Evolutionary conservation across 1,140 invertebrate genomes (phyloP).

Genomic region (Charaxes varanes): DNA sequence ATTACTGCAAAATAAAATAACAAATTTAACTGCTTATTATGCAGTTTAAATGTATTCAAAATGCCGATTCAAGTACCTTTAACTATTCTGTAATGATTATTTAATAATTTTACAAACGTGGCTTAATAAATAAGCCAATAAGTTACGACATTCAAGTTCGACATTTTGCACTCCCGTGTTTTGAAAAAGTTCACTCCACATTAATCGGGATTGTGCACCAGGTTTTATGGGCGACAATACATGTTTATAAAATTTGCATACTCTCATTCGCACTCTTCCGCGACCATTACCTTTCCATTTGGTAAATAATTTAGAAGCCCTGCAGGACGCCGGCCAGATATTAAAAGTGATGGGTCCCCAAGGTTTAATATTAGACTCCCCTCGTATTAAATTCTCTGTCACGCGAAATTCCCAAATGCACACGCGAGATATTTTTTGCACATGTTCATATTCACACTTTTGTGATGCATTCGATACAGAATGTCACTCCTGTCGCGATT

Average conservation of each 20-base stretch:
- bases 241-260: constrained; percentile 72
- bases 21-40: too few relatives aligned
- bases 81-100: too few relatives aligned
- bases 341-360: constrained; percentile 72
- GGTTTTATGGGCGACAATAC: constrained; percentile 56
- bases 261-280: constrained; percentile 67
- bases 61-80: too few relatives aligned
- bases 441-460: constrained; percentile 69
- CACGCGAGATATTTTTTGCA: constrained; percentile 71
- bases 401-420: constrained; percentile 73
- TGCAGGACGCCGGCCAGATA: constrained; percentile 67
- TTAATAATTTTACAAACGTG: too few relatives aligned
- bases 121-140: too few relatives aligned
- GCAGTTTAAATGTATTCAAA: too few relatives aligned
- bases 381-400: constrained; percentile 73
- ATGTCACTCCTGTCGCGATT: constrained; percentile 48
- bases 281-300: constrained; percentile 72
- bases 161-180: constrained; percentile 29
- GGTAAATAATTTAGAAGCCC: constrained; percentile 72
- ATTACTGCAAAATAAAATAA: too few relatives aligned
- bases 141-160: too few relatives aligned
- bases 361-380: constrained; percentile 73
- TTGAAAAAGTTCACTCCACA: constrained; percentile 43
- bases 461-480: constrained; percentile 66
- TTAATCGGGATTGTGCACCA: constrained; percentile 34